Conservation (phyloP, 2,797 vertebrate genomes). For the Remorina albescens region DNA sequence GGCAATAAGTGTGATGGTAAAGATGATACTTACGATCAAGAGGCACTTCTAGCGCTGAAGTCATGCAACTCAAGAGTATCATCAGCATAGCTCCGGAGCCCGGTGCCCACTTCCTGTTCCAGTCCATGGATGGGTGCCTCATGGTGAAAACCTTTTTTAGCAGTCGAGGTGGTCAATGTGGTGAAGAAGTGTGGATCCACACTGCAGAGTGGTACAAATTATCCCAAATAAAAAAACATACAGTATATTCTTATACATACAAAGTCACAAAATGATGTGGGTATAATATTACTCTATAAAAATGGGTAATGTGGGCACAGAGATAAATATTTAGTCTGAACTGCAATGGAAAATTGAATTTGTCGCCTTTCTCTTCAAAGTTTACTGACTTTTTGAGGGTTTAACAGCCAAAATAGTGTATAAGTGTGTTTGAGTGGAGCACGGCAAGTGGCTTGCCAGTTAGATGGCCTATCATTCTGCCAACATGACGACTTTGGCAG, state of each 20-base stretch:
- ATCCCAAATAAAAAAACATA: too few relatives aligned
- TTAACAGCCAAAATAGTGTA: slow-evolving; percentile 3
- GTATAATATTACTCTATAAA: slow-evolving; percentile 6
- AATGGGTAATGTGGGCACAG: slow-evolving; percentile 1
- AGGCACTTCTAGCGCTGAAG: slow-evolving; percentile 93
- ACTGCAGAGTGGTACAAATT: slow-evolving; percentile 37
- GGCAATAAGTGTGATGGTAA: not conserved
- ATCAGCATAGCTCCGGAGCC: slow-evolving; percentile 81
- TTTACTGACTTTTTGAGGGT: slow-evolving; percentile 2
- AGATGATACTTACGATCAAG: slow-evolving; percentile 92
- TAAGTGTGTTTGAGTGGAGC: not conserved
- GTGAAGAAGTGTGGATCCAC: slow-evolving; percentile 48
- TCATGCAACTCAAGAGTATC: slow-evolving; percentile 88
- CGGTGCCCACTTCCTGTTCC: slow-evolving; percentile 80
- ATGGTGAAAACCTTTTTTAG: slow-evolving; percentile 59
- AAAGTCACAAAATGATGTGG: not conserved
- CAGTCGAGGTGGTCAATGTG: slow-evolving; percentile 13
- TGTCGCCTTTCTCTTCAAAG: not conserved
- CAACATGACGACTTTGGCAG: slow-evolving; percentile 3
- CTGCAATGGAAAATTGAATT: slow-evolving; percentile 32
- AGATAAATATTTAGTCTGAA: slow-evolving; percentile 53
- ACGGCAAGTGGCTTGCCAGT: slow-evolving; percentile 3
- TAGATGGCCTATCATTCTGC: slow-evolving; percentile 19
- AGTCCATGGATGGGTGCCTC: slow-evolving; percentile 84
- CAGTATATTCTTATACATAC: not conserved